Conservation (phyloP, 2,113 vertebrate genomes). For the Coryphaenoides rupestris region DNA sequence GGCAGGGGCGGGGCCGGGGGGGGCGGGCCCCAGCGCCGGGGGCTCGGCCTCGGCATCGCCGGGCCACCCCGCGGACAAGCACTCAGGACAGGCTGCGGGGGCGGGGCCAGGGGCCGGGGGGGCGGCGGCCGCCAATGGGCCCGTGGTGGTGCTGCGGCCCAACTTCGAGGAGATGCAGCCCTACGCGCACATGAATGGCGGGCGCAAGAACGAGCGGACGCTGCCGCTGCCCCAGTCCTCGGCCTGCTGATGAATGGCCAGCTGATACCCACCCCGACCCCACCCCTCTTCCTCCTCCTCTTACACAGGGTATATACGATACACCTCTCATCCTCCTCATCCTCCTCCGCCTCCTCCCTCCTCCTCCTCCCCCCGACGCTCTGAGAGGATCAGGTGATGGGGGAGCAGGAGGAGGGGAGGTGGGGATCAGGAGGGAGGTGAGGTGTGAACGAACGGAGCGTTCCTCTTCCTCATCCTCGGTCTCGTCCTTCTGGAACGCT, state of each 20-base stretch:
- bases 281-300: conserved; percentile 29
- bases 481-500: background rate
- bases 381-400: conserved; percentile 8
- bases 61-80: conserved; percentile 75
- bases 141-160: conserved; percentile 83
- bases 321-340: conserved; percentile 32
- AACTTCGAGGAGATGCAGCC: conserved; percentile 92
- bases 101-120: too few relatives aligned
- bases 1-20: conserved; percentile 37
- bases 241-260: conserved; percentile 92
- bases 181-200: conserved; percentile 97
- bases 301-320: conserved; percentile 56
- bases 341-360: conserved; percentile 11
- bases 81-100: conserved; percentile 89
- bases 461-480: conserved; percentile 78
- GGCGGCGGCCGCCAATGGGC: conserved; percentile 84
- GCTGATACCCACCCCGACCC: conserved; percentile 20
- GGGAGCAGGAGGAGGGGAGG: conserved; percentile 39
- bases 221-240: conserved; percentile 97
- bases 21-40: too few relatives aligned
- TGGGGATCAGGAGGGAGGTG: too few relatives aligned
- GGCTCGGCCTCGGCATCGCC: conserved; percentile 63
- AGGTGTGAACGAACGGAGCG: too few relatives aligned
- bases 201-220: conserved; percentile 89
- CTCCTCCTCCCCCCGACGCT: conserved; percentile 10